A percentile compares a stretch with the other conserved stretches of the same genome.
Evolutionary conservation across 2,888 invertebrate genomes (phyloP).

Genomic region (Drosophila demipolita): DNA sequence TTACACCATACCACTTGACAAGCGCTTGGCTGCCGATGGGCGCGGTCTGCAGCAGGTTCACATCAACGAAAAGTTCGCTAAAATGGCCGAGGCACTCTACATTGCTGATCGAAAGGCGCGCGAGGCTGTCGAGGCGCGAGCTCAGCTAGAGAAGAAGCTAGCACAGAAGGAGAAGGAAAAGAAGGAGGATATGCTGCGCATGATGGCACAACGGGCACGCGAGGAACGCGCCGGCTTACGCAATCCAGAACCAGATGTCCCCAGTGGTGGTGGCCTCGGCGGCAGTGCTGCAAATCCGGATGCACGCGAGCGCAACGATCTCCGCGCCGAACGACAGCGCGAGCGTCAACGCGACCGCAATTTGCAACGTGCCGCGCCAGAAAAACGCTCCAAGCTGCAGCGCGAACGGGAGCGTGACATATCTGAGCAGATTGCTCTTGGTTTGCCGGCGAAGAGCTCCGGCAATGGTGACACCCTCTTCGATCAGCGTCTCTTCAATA

Average conservation of each 20-base stretch:
- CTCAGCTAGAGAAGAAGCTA: slow-evolving; percentile 97
- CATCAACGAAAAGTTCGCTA: slow-evolving; percentile 99
- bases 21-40: slow-evolving; percentile 98
- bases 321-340: slow-evolving; percentile 95
- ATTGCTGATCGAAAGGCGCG: slow-evolving; percentile 99
- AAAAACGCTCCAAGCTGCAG: slow-evolving; percentile 95
- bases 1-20: slow-evolving; percentile 98
- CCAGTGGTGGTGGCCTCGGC: slow-evolving; percentile 3
- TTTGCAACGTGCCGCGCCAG: slow-evolving; percentile 96
- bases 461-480: slow-evolving; percentile 93
- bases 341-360: slow-evolving; percentile 97
- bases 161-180: slow-evolving; percentile 99
- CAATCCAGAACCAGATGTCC: slow-evolving; percentile 84
- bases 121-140: slow-evolving; percentile 98
- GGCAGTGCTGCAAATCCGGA: slow-evolving; percentile 81
- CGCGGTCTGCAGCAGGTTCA: slow-evolving; percentile 98
- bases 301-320: slow-evolving; percentile 92
- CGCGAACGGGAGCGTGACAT: slow-evolving; percentile 97
- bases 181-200: slow-evolving; percentile 96
- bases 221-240: slow-evolving; percentile 95
- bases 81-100: slow-evolving; percentile 98
- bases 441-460: slow-evolving; percentile 93
- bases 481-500: slow-evolving; percentile 98
- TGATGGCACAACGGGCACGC: slow-evolving; percentile 97
- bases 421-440: slow-evolving; percentile 99